These are phyloP conservation scores for Drosophila mimica DNA, from an alignment of 2,888 invertebrate species.

Conservation along the genomic window DNA sequence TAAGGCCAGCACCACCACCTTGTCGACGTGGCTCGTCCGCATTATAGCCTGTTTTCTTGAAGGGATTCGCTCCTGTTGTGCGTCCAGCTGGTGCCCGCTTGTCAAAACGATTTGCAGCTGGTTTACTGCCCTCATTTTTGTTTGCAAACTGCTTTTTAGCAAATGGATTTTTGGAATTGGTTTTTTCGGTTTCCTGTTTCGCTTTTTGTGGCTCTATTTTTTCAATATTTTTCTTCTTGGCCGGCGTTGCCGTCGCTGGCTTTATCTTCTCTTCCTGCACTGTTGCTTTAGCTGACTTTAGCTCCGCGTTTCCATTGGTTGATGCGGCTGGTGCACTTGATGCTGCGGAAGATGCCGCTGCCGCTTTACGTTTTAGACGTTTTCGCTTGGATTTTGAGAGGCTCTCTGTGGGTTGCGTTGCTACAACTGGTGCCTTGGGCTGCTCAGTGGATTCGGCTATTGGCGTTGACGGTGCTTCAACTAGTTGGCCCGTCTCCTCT, in stretches of 20 bases:
- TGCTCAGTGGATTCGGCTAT: slow-evolving; percentile 5
- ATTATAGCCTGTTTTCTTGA: slow-evolving; percentile 44
- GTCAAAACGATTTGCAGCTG: slow-evolving; percentile 25
- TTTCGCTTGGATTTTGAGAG: slow-evolving; percentile 68
- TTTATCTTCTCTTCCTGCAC: not conserved
- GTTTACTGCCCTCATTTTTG: slow-evolving; percentile 13
- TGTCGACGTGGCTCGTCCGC: slow-evolving; percentile 1
- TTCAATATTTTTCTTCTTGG: slow-evolving; percentile 21
- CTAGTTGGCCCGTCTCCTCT: slow-evolving; percentile 46
- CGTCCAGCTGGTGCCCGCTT: slow-evolving; percentile 33
- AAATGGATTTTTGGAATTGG: slow-evolving; percentile 36
- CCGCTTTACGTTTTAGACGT: slow-evolving; percentile 70
- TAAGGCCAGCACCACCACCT: slow-evolving; percentile 19
- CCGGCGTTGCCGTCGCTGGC: slow-evolving; percentile 3
- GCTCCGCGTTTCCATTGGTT: not conserved
- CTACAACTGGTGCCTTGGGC: not conserved
- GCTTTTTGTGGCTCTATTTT: not conserved
- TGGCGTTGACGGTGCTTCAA: slow-evolving; percentile 4
- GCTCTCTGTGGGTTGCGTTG: slow-evolving; percentile 32
- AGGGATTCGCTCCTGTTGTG: slow-evolving; percentile 49
- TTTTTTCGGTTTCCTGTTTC: slow-evolving; percentile 2
- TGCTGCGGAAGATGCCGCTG: slow-evolving; percentile 37
- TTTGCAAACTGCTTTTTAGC: slow-evolving; percentile 25
- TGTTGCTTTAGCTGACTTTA: slow-evolving; percentile 1
- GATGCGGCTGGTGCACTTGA: not conserved